Evolutionary conservation across 64 coral and sea anemone genomes (phyloP), one percentile per base, ranked within the genome.

Genomic region (Anthopleura sola): DNA sequence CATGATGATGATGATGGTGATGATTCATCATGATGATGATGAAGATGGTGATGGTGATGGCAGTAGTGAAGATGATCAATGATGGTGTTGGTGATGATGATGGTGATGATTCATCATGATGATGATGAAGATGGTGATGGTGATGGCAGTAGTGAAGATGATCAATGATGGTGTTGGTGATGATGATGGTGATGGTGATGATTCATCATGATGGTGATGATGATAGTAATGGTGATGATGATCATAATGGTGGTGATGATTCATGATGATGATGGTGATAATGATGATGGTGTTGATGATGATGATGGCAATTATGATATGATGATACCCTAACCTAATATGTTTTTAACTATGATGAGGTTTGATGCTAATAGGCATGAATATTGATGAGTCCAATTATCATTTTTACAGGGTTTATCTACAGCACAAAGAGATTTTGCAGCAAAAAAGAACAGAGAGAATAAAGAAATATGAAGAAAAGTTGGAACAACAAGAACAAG

Each of bases 401-500:
- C 50, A 53, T 78, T 44, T 48, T 18, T 48, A 79, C 49, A 96
- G 94, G 69, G 80, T 86, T 46, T 84, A 88, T 46, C 47, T 51
- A n/a, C 23, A 96, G 47, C 86, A 90, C 84, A 92, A 90, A 16
- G 71, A 56, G 13, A 15, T 84, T 60, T 37, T 92, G 16, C 86
- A 90, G 37, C 49, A 85, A 36, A 85, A 15, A 78, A 89, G 74
- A 66, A 24, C 18, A 28, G 75, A 80, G 29, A 88, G 75, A 79
- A 17, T 57, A 29, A 51, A 50, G 28, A 56, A 60, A 85, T 55
- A 32, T 20, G 82, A 90, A 58, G 57, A 82, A 26, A 39, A 81
- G 26, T 46, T 36, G 68, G 48, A 81, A 58, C 55, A 47, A 78
- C 32, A 82, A 62, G 64, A 81, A 3, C 29, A 15, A 82, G 49